These are phyloP conservation scores for Tryphoninae sp. DNA, from an alignment of 2,888 invertebrate genomes.

Conservation along the genomic window DNA sequence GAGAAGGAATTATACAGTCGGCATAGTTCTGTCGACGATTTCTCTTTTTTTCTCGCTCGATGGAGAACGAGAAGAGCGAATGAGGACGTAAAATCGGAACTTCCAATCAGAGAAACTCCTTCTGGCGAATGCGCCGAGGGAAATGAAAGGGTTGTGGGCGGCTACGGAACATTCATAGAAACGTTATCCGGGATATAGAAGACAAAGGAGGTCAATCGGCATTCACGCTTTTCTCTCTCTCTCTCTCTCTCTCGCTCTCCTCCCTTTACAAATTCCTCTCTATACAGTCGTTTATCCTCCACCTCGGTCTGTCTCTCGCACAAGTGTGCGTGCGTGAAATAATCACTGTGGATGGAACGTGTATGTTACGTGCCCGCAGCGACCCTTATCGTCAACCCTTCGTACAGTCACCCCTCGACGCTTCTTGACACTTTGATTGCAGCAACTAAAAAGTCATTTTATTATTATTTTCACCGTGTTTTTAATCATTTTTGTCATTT, in stretches of 20 bases:
- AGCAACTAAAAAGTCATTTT: too few relatives aligned
- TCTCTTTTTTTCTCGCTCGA: not conserved
- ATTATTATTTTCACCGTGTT: too few relatives aligned
- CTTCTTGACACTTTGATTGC: too few relatives aligned
- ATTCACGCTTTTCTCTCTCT: constrained; percentile 71
- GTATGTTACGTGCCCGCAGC: not conserved
- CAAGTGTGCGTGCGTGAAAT: constrained; percentile 48
- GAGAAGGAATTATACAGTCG: not conserved
- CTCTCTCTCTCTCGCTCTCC: constrained; percentile 55
- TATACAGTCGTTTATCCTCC: constrained; percentile 34
- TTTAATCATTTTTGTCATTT: too few relatives aligned
- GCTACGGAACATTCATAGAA: constrained; percentile 80
- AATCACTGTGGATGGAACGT: constrained; percentile 27
- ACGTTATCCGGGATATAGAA: constrained; percentile 77
- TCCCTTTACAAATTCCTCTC: constrained; percentile 65
- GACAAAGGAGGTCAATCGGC: constrained; percentile 77
- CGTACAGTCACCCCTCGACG: not conserved
- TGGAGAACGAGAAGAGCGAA: not conserved
- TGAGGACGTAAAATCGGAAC: not conserved
- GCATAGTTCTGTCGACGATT: constrained; percentile 1
- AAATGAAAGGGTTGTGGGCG: constrained; percentile 77
- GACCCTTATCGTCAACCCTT: constrained; percentile 19
- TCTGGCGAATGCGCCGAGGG: constrained; percentile 47
- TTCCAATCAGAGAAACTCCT: constrained; percentile 35
- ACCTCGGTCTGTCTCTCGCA: constrained; percentile 38